Base-by-base conservation (phyloP, 1,140 invertebrate genomes). In the Eciton burchellii region DNA sequence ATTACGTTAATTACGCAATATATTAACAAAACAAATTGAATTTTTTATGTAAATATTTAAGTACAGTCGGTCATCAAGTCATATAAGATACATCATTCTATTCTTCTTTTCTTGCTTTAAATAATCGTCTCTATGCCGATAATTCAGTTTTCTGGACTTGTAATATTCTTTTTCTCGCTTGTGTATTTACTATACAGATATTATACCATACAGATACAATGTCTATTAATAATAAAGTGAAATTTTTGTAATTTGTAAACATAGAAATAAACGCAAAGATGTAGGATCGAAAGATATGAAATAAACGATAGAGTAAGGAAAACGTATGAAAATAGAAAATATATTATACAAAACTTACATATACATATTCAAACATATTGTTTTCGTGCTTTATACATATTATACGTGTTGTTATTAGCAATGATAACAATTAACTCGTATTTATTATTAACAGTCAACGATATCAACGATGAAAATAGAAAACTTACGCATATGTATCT, bases 341-440 rank as follows among this genome's bases (percentile, higher is more conserved):
- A 14, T 76, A 76, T 76, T 76, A 29, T 76, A 76, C 73, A 76
- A 76, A 76, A 76, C 29, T 76, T 76, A 76, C 9, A 76, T 14
- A 52, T 74, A 19, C 43, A n/a, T 52, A 21, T 45, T 45, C 16
- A 63, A 45, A 45, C 11, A 65, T 65, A 65, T 12, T 2, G 41
- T 65, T 16, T 21, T 54, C 9, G 4, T 65, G 49, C 35, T 14
- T 73, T 62, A 3, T 47, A n/a, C n/a, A n/a, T n/a, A n/a, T n/a
- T n/a, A n/a, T n/a, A n/a, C n/a, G n/a, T n/a, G n/a, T n/a, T n/a
- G n/a, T n/a, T n/a, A 65, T 54, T 52, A 49, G 8, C 4, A 59
- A 4, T 19, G 26, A 52, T 1, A 14, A 4, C 49, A n/a, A 35
- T 63, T 21, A 65, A 63, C 52, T 43, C 2, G 29, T 74, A 19